phyloP scores from a whole-genome alignment of 2,797 vertebrate species.

The Lepilemur septentrionalis region DNA sequence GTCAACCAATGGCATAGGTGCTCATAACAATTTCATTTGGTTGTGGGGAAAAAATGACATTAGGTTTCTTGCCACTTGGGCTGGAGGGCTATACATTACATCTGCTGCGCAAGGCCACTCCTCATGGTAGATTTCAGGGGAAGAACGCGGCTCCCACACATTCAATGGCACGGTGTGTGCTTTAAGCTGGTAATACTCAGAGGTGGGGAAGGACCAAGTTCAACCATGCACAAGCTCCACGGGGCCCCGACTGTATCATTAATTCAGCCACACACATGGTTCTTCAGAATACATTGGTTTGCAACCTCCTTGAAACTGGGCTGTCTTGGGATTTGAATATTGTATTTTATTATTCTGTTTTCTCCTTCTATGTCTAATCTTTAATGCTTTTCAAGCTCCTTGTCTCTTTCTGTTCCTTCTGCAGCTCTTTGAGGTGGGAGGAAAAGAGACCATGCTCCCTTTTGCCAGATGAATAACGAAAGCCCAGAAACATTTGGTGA shows the following conservation, averaged over 20 bases:
- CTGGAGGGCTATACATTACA: neutral
- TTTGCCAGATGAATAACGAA: neutral
- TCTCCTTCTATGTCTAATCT: neutral
- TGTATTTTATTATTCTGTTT: neutral
- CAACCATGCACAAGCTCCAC: rapidly evolving
- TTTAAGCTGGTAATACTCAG: neutral
- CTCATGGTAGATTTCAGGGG: rapidly evolving
- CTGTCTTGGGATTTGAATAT: neutral
- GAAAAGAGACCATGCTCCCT: neutral
- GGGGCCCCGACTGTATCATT: rapidly evolving
- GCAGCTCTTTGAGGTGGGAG: neutral
- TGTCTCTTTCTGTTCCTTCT: neutral
- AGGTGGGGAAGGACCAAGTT: rapidly evolving
- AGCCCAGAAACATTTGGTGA: neutral
- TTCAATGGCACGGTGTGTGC: rapidly evolving
- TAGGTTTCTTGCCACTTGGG: neutral
- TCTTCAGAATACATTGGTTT: neutral
- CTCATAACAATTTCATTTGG: neutral
- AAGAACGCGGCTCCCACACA: rapidly evolving
- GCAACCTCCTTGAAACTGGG: neutral
- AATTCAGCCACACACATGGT: neutral
- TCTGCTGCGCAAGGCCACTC: neutral
- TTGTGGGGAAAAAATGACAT: neutral
- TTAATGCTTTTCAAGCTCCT: neutral
- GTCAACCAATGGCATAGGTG: no score